Percentiles rank a stretch among this genome's conserved stretches.
Conservation (phyloP, 2,797 vertebrate species). For the Myotis planiceps region DNA sequence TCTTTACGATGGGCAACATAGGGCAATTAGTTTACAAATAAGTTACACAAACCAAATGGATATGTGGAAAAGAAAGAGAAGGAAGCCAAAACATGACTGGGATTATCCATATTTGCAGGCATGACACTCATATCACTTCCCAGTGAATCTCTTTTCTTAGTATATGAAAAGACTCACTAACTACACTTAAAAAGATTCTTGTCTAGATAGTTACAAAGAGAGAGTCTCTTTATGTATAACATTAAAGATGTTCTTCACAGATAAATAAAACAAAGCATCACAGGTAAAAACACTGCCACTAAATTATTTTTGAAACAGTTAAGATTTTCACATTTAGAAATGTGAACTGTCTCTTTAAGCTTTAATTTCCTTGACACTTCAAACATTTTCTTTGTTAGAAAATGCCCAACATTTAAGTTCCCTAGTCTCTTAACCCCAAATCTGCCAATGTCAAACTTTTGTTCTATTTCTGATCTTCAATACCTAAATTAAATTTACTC, state of each 20-base stretch:
- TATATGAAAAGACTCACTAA: neutral
- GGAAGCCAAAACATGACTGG: neutral
- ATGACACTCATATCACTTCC: neutral
- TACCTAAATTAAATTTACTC: neutral
- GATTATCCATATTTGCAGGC: neutral
- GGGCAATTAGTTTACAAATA: neutral
- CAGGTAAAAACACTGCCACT: neutral
- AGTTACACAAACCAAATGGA: neutral
- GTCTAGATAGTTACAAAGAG: neutral
- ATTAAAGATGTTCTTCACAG: neutral
- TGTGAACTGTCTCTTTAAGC: neutral
- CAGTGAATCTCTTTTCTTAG: neutral
- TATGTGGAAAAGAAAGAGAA: neutral
- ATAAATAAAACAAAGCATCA: neutral
- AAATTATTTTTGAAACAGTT: slow-evolving; percentile 10
- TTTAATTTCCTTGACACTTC: slow-evolving; percentile 17
- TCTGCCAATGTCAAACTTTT: neutral
- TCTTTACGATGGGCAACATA: neutral
- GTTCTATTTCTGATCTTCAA: neutral
- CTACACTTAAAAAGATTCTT: neutral
- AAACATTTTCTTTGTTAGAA: neutral
- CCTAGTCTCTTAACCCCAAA: neutral
- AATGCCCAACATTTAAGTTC: neutral
- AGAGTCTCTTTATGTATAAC: neutral
- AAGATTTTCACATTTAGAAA: slow-evolving; percentile 13